phyloP scores from a whole-genome alignment of 2,113 vertebrate species.

The Struthio camelus region DNA sequence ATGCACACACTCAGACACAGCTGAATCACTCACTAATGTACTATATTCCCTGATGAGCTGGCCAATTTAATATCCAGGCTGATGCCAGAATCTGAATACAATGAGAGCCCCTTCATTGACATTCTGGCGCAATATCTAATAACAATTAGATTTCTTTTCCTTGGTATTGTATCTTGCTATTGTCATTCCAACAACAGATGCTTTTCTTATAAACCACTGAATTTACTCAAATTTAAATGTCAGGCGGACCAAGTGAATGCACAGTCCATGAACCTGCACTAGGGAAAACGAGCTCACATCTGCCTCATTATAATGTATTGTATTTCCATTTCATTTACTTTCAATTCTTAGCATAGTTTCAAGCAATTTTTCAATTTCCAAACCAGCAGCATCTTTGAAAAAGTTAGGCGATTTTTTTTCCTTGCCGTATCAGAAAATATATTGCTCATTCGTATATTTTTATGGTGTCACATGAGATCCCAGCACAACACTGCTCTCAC shows the following conservation, averaged over 20 bases:
- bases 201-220: conserved; percentile 72
- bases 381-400: not conserved
- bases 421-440: not conserved
- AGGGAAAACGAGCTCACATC: conserved; percentile 62
- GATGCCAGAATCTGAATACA: conserved; percentile 55
- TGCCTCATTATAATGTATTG: conserved; percentile 68
- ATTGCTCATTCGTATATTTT: not conserved
- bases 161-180: conserved; percentile 52
- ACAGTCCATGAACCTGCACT: conserved; percentile 39
- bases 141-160: conserved; percentile 66
- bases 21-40: conserved; percentile 63
- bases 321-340: conserved; percentile 69
- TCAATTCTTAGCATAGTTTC: conserved; percentile 48
- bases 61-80: conserved; percentile 59
- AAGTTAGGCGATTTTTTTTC: not conserved
- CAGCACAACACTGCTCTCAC: not conserved
- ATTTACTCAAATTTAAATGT: conserved; percentile 75
- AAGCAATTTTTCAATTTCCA: conserved; percentile 64
- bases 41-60: conserved; percentile 58
- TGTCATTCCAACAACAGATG: conserved; percentile 72
- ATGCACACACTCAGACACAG: conserved; percentile 32
- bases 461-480: not conserved
- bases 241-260: conserved; percentile 57
- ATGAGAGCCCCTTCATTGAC: conserved; percentile 46
- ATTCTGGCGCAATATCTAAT: conserved; percentile 50